phyloP scores from a whole-genome alignment of 1,140 invertebrate genomes.

The Leptinotarsa texana region DNA sequence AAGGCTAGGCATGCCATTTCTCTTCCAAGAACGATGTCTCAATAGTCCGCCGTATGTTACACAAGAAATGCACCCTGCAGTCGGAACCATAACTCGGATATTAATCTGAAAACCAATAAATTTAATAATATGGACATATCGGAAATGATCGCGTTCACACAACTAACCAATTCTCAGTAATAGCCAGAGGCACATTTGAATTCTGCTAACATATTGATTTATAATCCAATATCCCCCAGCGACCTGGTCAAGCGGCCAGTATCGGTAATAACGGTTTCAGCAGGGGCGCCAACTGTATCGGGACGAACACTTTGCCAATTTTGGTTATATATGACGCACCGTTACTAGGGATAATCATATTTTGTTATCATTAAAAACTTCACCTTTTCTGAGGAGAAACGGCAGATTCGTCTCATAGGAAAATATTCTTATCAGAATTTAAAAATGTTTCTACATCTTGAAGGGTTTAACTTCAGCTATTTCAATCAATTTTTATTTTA shows the following conservation, averaged over 20 bases:
- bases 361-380: no score
- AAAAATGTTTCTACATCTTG: no score
- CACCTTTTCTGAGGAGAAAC: no score
- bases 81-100: neutral
- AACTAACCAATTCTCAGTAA: slow-evolving; percentile 22
- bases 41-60: neutral
- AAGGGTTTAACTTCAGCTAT: no score
- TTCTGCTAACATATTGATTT: slow-evolving; percentile 28
- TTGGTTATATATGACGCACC: no score
- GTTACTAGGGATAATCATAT: no score
- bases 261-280: neutral
- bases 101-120: slow-evolving; percentile 17
- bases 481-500: no score
- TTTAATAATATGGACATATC: slow-evolving; percentile 25
- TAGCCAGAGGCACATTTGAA: slow-evolving; percentile 16
- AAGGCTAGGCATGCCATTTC: neutral
- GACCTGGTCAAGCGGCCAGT: slow-evolving; percentile 10
- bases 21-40: neutral
- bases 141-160: slow-evolving; percentile 27
- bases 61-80: neutral
- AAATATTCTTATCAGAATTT: no score
- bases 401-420: no score
- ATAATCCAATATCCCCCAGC: slow-evolving; percentile 16
- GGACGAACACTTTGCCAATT: neutral
- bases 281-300: neutral